Evolutionary conservation across 2,888 invertebrate genomes (phyloP), one percentile per base, ranked within the genome.

Genomic region (Ichneumoninae sp.): DNA sequence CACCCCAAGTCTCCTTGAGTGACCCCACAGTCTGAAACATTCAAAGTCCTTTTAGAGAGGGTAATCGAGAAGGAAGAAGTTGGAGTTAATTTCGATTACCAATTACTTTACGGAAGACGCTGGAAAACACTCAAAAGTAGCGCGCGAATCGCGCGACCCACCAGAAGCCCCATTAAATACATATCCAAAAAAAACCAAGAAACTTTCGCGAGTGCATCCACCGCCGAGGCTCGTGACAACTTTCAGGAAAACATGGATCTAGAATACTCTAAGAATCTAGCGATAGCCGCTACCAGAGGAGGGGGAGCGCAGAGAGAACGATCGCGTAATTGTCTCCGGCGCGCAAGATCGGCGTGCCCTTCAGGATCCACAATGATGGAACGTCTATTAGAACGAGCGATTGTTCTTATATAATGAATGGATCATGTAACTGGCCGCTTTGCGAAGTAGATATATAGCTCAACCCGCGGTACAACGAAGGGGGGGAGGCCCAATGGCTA

Each of bases 351-450:
- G 86, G 84, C 86, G 86, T 92, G 92, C 92, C 92, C 92, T 92
- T 92, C 92, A 90, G 90, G 44, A 92, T 90, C 87, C 88, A 90
- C 90, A 91, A 91, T 90, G 91, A 92, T 92, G 91, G 90, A 92
- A 91, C 91, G 90, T 91, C 92, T 91, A 92, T 93, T 93, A 91
- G 90, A 92, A 90, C 82, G 90, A 91, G 89, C 92, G 93, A 93
- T 93, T 93, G 93, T 93, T 93, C 93, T 93, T 93, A 93, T 91
- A 91, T 93, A 93, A 93, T 93, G 93, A 92, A 92, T 91, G 91
- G 93, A 93, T 93, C 93, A 93, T 93, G 93, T 93, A 93, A 93
- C 93, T 90, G 89, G 91, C 88, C 89, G 89, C 90, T 92, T 89
- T 87, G 87, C 87, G 86, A 87, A 87, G 89, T 86, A 83, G 86